Evolutionary conservation across 2,797 vertebrate genomes (phyloP).

Genomic region (Novumbra hubbsi): DNA sequence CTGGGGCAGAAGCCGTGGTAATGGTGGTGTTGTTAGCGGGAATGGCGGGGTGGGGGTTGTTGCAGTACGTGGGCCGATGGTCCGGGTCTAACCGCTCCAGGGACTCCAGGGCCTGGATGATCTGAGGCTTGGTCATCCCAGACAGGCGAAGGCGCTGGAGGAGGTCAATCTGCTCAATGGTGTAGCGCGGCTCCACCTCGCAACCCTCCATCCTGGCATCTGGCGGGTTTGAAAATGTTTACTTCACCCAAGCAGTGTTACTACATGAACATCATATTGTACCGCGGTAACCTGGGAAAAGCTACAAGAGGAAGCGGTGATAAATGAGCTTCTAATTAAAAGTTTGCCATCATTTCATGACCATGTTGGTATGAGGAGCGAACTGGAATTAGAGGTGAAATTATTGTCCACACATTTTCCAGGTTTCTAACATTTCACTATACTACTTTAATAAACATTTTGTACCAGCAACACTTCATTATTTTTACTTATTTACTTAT

Average conservation of each 20-base stretch:
- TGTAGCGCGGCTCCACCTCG: constrained; percentile 81
- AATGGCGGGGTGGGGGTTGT: constrained; percentile 60
- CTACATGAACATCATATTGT: too few relatives aligned
- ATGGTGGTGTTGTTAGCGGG: constrained; percentile 53
- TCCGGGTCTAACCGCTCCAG: constrained; percentile 81
- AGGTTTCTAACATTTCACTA: background rate
- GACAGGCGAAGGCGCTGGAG: constrained; percentile 80
- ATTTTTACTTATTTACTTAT: too few relatives aligned
- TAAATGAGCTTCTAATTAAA: too few relatives aligned
- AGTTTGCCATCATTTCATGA: too few relatives aligned
- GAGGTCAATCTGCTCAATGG: constrained; percentile 84
- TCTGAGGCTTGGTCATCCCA: constrained; percentile 83
- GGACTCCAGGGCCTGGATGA: constrained; percentile 80
- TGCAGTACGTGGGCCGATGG: constrained; percentile 68
- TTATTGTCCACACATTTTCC: background rate
- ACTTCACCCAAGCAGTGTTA: background rate
- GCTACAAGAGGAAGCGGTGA: too few relatives aligned
- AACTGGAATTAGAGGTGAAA: too few relatives aligned
- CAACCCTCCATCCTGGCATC: constrained; percentile 79
- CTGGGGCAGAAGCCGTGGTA: constrained; percentile 44
- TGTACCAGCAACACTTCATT: background rate
- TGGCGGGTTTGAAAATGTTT: constrained; percentile 29
- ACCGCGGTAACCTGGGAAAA: too few relatives aligned
- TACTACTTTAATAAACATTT: background rate
- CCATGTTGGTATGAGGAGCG: too few relatives aligned